These are phyloP conservation scores for Kradibia gibbosae DNA, from an alignment of 1,140 invertebrate species.

Conservation along the genomic window DNA sequence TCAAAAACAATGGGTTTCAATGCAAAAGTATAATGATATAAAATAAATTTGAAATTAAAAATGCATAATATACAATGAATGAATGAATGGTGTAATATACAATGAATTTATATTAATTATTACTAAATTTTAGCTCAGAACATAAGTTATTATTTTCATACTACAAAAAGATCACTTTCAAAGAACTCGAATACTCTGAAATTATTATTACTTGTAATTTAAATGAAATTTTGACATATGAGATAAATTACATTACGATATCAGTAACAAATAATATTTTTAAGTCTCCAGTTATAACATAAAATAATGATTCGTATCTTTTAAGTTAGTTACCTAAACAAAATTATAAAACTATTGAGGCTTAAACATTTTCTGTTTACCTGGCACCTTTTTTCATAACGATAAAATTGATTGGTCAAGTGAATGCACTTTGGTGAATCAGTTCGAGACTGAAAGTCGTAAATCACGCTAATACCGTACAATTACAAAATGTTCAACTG, in stretches of 20 bases:
- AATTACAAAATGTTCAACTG: conserved; percentile 51
- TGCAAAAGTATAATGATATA: no score
- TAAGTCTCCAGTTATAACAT: neutral
- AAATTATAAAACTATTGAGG: neutral
- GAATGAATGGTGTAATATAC: neutral
- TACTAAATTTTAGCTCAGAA: no score
- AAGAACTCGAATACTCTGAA: neutral
- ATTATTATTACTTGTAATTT: neutral
- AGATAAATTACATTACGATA: neutral
- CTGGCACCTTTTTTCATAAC: neutral
- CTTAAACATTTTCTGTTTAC: neutral
- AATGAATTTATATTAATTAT: neutral
- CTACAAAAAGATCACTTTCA: neutral
- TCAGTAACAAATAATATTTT: neutral
- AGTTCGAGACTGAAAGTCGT: conserved; percentile 42
- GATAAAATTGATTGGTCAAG: conserved; percentile 33
- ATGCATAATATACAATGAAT: no score
- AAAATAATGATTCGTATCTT: neutral
- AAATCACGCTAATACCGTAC: conserved; percentile 45
- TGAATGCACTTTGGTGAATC: conserved; percentile 37
- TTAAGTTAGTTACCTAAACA: neutral
- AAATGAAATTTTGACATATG: neutral
- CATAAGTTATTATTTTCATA: no score
- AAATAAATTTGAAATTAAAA: no score
- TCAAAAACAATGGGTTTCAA: no score